Base-by-base conservation (phyloP, 1,140 invertebrate species). In the Drosophila yakuba region DNA sequence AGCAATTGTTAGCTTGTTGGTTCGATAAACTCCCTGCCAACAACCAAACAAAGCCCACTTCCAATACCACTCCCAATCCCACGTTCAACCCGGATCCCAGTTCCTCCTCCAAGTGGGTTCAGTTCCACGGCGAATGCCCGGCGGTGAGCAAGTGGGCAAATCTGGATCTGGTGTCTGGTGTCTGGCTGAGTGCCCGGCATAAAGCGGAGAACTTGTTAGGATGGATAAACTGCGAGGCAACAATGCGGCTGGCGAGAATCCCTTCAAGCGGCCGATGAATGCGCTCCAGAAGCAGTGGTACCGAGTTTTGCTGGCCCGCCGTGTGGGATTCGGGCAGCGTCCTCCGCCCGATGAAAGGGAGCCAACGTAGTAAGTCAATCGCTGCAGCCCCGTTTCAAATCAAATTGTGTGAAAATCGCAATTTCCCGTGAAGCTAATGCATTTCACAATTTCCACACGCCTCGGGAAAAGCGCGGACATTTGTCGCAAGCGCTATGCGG, bases 231-330 rank as follows among this genome's bases (percentile, higher is more conserved):
- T 77, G 59, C 75, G 86, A 66, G 52, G 52, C 60, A 88, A 73
- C 67, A 59, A 62, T 43, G 66, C 58, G 39, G 63, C 57, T 43
- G 56, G 39, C 38, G 67, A 78, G 68, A 91, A 91, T 85, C 91
- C 91, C 69, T 91, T 91, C 78, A 91, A 91, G 76, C 88, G 91
- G 47, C 91, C 90, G 32, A 91, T 91, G 91, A 91, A 91, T 84
- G 60, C 84, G 38, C 60, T 91, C 60, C 91, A 91, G 64, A 91
- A 91, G 71, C 91, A 91, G 63, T 91, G 91, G 91, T 91, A 91
- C 73, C 91, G 90, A 28, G 81, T 91, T 14, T 71, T 91, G 0
- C 60, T 91, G 7, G 91, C 91, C 51, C 56, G 91, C 17, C 68
- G 88, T 48, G 88, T 91, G 63, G 90, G 90, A 56, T 83, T 80